A percentile compares a stretch with the other conserved stretches of the same genome.
These are phyloP conservation scores for Trichoplusia ni DNA, from an alignment of 1,140 invertebrate species.

Conservation along the genomic window DNA sequence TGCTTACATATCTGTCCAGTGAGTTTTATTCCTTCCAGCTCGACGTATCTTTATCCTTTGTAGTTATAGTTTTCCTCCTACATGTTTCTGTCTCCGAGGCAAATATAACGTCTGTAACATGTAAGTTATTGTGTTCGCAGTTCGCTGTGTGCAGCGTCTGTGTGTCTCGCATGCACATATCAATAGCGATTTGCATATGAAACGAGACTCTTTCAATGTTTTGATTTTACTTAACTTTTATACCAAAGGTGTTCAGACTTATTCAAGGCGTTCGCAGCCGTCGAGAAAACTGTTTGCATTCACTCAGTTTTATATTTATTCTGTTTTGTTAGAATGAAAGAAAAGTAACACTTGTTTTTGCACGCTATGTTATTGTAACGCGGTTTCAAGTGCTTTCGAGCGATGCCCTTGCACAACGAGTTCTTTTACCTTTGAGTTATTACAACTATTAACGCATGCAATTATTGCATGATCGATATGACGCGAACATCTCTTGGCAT, in stretches of 20 bases:
- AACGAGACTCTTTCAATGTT: slow-evolving; percentile 59
- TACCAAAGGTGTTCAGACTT: slow-evolving; percentile 39
- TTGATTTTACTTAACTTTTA: slow-evolving; percentile 57
- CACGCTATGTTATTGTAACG: not conserved
- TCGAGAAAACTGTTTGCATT: slow-evolving; percentile 27
- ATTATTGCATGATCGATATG: not conserved
- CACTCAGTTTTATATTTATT: slow-evolving; percentile 2
- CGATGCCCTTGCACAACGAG: not conserved
- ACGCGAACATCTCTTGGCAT: no score
- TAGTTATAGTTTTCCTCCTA: slow-evolving; percentile 11
- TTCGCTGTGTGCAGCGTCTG: slow-evolving; percentile 26
- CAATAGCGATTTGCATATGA: slow-evolving; percentile 62
- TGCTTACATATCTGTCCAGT: slow-evolving; percentile 31
- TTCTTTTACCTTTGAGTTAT: not conserved
- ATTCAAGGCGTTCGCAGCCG: slow-evolving; percentile 33
- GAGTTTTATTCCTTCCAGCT: slow-evolving; percentile 28
- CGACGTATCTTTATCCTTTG: slow-evolving; percentile 22
- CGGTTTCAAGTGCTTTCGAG: not conserved
- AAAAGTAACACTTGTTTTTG: slow-evolving; percentile 18
- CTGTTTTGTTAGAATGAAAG: slow-evolving; percentile 12
- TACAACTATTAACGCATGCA: not conserved
- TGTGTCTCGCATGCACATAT: slow-evolving; percentile 46
- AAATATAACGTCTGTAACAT: slow-evolving; percentile 16
- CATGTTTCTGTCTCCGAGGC: slow-evolving; percentile 13
- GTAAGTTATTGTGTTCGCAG: slow-evolving; percentile 19